A percentile compares a stretch with the other conserved stretches of the same genome.
Conservation (phyloP, 2,888 invertebrate genomes). For the Pseudococcus longispinus region DNA sequence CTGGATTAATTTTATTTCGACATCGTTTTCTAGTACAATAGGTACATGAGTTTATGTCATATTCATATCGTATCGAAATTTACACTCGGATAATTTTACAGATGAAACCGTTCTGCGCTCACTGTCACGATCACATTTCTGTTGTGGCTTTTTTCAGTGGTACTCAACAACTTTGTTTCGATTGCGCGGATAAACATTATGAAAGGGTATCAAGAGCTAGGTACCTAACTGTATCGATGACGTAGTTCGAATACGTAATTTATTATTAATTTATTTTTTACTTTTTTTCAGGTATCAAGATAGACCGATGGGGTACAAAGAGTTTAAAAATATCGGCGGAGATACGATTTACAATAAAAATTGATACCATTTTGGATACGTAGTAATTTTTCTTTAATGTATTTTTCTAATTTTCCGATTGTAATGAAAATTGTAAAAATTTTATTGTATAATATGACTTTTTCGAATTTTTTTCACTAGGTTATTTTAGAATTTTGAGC, state of each 20-base stretch:
- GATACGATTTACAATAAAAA: constrained; percentile 31
- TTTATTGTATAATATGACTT: background rate
- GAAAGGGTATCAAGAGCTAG: constrained; percentile 26
- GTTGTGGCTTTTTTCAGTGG: constrained; percentile 35
- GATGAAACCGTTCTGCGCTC: constrained; percentile 33
- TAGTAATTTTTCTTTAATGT: background rate
- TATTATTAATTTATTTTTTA: background rate
- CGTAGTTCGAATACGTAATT: background rate
- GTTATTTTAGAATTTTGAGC: too few species aligned
- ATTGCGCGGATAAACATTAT: constrained; percentile 36
- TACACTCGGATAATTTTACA: background rate
- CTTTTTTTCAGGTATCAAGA: background rate
- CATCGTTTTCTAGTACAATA: background rate
- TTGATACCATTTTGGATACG: background rate
- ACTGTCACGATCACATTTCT: background rate
- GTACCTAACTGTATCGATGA: background rate
- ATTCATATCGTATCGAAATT: background rate
- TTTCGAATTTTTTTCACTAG: too few species aligned
- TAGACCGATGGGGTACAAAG: constrained; percentile 25
- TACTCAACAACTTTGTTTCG: constrained; percentile 37
- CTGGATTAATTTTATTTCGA: background rate
- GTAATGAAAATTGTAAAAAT: background rate
- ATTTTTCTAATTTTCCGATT: background rate
- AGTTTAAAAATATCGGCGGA: constrained; percentile 42
- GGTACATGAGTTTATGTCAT: background rate